phyloP scores from a whole-genome alignment of 1,140 invertebrate genomes.

The Drosophila sechellia region DNA sequence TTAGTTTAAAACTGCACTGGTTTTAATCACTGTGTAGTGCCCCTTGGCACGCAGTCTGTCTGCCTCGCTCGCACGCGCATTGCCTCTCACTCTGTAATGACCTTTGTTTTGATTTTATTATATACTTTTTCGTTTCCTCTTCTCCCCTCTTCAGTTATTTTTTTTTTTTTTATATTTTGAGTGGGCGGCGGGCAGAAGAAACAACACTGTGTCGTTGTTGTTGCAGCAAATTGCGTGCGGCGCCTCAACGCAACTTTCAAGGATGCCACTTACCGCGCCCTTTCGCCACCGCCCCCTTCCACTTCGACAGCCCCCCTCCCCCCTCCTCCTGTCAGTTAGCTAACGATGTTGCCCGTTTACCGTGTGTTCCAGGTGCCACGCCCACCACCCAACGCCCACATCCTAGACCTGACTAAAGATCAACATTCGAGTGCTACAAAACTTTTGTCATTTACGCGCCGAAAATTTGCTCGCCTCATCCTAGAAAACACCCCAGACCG shows the following conservation, averaged over 20 bases:
- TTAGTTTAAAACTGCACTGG: too few relatives aligned
- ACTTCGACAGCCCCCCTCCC: background rate
- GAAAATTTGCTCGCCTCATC: constrained; percentile 52
- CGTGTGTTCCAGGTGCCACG: constrained; percentile 46
- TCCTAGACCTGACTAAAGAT: constrained; percentile 71
- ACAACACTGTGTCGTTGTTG: constrained; percentile 28
- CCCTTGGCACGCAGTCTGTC: background rate
- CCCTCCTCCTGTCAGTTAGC: constrained; percentile 44
- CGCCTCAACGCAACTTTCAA: constrained; percentile 70
- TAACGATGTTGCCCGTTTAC: constrained; percentile 72
- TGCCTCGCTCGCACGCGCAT: background rate
- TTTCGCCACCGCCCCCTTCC: background rate
- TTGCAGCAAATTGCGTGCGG: constrained; percentile 74
- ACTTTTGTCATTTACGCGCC: constrained; percentile 80
- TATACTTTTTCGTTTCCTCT: constrained; percentile 21
- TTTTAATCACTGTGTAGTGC: constrained; percentile 6
- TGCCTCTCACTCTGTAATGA: constrained; percentile 22
- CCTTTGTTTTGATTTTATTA: constrained; percentile 51
- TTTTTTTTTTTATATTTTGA: constrained; percentile 4
- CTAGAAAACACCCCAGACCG: background rate
- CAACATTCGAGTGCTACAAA: constrained; percentile 72
- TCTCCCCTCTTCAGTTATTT: background rate
- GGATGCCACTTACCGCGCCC: constrained; percentile 71
- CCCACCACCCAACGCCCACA: constrained; percentile 1
- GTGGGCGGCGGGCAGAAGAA: constrained; percentile 26